Conservation (phyloP, 2,113 vertebrate genomes). For the Tenebrosternarchus preto region DNA sequence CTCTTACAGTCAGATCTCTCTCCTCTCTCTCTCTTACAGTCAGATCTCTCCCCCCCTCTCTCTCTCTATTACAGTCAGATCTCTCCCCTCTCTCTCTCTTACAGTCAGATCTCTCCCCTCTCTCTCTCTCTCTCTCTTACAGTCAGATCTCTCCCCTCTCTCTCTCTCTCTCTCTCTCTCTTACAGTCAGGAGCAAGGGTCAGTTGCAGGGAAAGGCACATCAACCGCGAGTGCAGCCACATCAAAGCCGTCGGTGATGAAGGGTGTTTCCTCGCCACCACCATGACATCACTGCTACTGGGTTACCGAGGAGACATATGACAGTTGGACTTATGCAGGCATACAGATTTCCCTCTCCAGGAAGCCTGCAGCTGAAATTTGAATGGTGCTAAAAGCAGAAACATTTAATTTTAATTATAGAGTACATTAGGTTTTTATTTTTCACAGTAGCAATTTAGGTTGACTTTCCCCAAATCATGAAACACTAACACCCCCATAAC, state of each 20-base stretch:
- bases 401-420: neutral
- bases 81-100: neutral
- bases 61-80: too few species aligned
- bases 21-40: too few species aligned
- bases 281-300: neutral
- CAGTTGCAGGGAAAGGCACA: slow-evolving; percentile 4
- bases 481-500: neutral
- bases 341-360: neutral
- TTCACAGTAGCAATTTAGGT: neutral
- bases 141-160: neutral
- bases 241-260: neutral
- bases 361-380: neutral
- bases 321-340: neutral
- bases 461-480: slow-evolving; percentile 6
- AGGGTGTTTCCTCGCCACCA: neutral
- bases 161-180: too few species aligned
- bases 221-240: neutral
- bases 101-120: neutral
- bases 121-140: too few species aligned
- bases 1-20: neutral
- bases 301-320: neutral
- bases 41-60: neutral
- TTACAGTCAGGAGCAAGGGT: too few species aligned
- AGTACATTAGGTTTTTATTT: slow-evolving; percentile 15
- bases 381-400: neutral